Evolutionary conservation across 2,113 vertebrate species (phyloP).

Genomic region (Notiomystis cincta): DNA sequence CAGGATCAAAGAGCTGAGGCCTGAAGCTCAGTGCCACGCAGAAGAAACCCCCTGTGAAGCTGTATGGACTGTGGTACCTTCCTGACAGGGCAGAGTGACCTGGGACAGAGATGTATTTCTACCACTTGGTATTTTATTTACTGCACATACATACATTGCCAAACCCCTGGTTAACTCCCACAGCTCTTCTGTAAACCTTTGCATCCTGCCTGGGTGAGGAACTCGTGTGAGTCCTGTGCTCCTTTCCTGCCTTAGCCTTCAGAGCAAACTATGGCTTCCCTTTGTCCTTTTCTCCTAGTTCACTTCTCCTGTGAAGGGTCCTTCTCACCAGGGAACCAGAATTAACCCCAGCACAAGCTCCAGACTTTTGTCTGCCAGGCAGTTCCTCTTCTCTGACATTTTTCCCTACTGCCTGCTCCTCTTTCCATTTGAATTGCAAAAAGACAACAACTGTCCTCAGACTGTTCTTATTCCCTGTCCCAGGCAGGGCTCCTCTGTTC

Average conservation of each 20-base stretch:
- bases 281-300: background rate
- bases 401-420: background rate
- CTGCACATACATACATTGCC: conserved; percentile 28
- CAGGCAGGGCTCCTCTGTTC: background rate
- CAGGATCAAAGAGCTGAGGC: background rate
- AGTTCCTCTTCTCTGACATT: background rate
- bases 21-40: background rate
- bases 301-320: background rate
- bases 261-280: background rate
- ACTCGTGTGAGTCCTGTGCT: background rate
- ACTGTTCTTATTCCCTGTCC: background rate
- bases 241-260: background rate
- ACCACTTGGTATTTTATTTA: conserved; percentile 43
- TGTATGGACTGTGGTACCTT: background rate
- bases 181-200: background rate
- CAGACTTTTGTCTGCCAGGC: background rate
- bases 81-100: background rate
- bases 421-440: background rate
- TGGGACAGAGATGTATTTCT: background rate
- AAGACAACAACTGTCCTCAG: background rate
- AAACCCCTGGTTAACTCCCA: background rate
- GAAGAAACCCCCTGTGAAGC: background rate
- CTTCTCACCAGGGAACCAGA: background rate
- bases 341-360: background rate
- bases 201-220: background rate